phyloP scores from a whole-genome alignment of 1,140 invertebrate genomes.

The Aphelenchoides fujianensis region DNA sequence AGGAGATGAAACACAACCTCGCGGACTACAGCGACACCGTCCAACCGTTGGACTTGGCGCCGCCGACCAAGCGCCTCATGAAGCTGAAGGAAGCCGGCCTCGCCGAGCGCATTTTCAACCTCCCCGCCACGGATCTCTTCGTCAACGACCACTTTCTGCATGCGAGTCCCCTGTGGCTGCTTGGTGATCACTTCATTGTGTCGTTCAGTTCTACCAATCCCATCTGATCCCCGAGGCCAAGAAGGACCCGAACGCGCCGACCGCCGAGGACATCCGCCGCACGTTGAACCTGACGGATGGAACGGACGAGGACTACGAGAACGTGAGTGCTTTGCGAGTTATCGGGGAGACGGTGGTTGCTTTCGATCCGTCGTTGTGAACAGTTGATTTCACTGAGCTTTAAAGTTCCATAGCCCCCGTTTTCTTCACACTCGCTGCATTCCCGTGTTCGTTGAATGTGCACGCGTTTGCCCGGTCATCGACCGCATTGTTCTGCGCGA shows the following conservation, averaged over 20 bases:
- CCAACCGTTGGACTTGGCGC: conserved; percentile 93
- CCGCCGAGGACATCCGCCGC: conserved; percentile 27
- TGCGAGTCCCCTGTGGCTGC: conserved; percentile 21
- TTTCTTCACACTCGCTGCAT: too few species aligned
- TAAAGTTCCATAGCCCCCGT: too few species aligned
- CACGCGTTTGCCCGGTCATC: too few species aligned
- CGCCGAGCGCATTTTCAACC: conserved; percentile 84
- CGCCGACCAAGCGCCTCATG: conserved; percentile 93
- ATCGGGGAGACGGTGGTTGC: too few species aligned
- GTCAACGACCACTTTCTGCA: conserved; percentile 36
- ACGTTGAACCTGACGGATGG: conserved; percentile 36
- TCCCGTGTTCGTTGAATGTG: too few species aligned
- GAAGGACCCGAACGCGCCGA: not conserved
- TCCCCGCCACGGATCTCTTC: conserved; percentile 39
- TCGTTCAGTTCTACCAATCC: conserved; percentile 43
- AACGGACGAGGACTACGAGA: conserved; percentile 38
- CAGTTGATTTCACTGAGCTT: too few species aligned
- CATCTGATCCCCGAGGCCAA: conserved; percentile 41
- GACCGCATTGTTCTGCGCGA: too few species aligned
- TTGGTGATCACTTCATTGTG: not conserved
- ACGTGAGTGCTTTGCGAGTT: too few species aligned
- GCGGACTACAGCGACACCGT: conserved; percentile 96
- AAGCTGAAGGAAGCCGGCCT: conserved; percentile 98
- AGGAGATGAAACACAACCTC: conserved; percentile 98
- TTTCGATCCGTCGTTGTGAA: too few species aligned